These are phyloP conservation scores for Scaptomyza cyrtandrae DNA, from an alignment of 2,888 invertebrate species.

Conservation along the genomic window DNA sequence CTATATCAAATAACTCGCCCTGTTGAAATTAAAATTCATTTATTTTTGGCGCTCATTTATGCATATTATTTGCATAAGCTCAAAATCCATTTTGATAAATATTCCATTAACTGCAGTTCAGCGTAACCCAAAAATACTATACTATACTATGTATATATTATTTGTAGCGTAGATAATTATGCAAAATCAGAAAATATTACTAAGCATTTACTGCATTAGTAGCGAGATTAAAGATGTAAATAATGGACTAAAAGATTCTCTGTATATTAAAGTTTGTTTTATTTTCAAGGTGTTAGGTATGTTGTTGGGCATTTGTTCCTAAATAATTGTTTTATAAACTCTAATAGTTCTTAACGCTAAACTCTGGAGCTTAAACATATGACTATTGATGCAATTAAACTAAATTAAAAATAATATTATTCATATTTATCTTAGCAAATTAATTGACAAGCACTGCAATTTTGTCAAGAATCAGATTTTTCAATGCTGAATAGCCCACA, in stretches of 20 bases:
- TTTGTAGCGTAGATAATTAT: conserved; percentile 50
- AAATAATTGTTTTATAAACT: too few relatives aligned
- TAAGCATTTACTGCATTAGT: conserved; percentile 9
- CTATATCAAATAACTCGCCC: conserved; percentile 3
- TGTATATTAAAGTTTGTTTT: background rate
- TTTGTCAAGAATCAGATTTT: too few relatives aligned
- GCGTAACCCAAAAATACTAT: conserved; percentile 19
- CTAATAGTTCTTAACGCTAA: too few relatives aligned
- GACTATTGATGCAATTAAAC: too few relatives aligned
- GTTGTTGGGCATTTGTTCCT: too few relatives aligned
- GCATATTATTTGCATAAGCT: conserved; percentile 70
- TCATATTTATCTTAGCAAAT: too few relatives aligned
- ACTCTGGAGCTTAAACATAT: too few relatives aligned
- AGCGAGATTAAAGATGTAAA: background rate
- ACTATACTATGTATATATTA: conserved; percentile 19
- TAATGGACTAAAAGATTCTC: background rate
- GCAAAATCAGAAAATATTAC: conserved; percentile 53
- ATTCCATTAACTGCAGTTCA: conserved; percentile 63
- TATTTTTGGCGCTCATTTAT: conserved; percentile 53
- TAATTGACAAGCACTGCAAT: too few relatives aligned
- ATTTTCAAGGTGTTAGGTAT: background rate
- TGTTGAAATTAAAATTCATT: conserved; percentile 39
- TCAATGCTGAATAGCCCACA: too few relatives aligned
- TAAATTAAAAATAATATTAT: too few relatives aligned
- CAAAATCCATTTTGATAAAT: conserved; percentile 67